These are phyloP conservation scores for Huso huso DNA, from an alignment of 2,797 vertebrate species.

Conservation along the genomic window DNA sequence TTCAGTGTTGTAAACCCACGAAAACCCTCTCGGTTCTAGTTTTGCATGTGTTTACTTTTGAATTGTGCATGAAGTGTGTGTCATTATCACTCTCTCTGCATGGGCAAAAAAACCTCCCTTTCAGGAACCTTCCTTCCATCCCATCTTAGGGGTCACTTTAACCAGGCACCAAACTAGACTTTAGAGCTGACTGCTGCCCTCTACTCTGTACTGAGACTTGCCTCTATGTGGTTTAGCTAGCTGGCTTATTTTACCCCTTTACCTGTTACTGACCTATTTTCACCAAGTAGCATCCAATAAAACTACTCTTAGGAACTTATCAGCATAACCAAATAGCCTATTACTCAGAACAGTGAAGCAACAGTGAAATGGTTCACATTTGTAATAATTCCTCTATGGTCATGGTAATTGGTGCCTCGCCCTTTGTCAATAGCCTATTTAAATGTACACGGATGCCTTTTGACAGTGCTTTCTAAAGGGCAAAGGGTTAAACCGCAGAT, in stretches of 20 bases:
- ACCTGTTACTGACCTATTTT: neutral
- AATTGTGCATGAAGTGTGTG: constrained; percentile 45
- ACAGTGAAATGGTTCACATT: too few relatives aligned
- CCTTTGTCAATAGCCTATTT: too few relatives aligned
- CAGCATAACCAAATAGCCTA: neutral
- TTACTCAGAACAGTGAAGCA: too few relatives aligned
- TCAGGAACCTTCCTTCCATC: constrained; percentile 18
- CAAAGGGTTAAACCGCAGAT: too few relatives aligned
- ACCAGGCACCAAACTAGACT: neutral
- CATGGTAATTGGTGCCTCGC: too few relatives aligned
- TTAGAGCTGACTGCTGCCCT: neutral
- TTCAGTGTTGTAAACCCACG: constrained; percentile 21
- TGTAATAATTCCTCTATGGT: too few relatives aligned
- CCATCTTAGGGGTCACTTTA: neutral
- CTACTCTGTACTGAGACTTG: constrained; percentile 11
- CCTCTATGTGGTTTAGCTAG: neutral
- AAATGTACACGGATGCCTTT: too few relatives aligned
- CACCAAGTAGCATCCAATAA: neutral
- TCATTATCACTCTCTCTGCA: constrained; percentile 23
- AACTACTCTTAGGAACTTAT: neutral
- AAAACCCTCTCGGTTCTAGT: constrained; percentile 14
- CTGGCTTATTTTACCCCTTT: neutral
- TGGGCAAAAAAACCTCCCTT: constrained; percentile 19
- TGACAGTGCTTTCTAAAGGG: neutral
- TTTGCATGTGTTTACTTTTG: constrained; percentile 38